Conservation (phyloP, 2,888 invertebrate species). For the Nemapogon koenigi region DNA sequence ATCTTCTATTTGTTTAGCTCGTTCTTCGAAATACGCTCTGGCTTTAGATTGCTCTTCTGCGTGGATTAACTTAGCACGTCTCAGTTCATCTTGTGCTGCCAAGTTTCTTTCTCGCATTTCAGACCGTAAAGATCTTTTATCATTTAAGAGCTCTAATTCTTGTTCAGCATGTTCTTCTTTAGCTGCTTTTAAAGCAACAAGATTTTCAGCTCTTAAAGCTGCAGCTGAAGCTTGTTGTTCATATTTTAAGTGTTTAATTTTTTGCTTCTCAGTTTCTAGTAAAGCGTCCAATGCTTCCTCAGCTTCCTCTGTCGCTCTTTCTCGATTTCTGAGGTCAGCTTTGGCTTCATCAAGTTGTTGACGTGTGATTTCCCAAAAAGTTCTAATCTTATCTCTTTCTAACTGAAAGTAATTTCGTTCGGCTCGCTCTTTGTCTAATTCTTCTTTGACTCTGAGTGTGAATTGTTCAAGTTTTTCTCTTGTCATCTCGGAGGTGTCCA, state of each 20-base stretch:
- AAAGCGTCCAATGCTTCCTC: conserved; percentile 88
- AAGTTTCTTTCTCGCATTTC: conserved; percentile 73
- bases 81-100: conserved; percentile 75
- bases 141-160: conserved; percentile 77
- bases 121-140: conserved; percentile 72
- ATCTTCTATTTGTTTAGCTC: conserved; percentile 57
- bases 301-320: conserved; percentile 87
- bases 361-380: conserved; percentile 95
- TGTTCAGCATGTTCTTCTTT: conserved; percentile 82
- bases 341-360: conserved; percentile 86
- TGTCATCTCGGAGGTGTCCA: conserved; percentile 90
- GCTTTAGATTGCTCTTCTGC: conserved; percentile 76
- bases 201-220: conserved; percentile 83
- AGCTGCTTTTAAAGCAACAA: conserved; percentile 81
- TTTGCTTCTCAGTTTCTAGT: conserved; percentile 88
- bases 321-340: conserved; percentile 69
- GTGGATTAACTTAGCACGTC: conserved; percentile 73
- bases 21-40: conserved; percentile 54
- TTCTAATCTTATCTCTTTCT: conserved; percentile 91
- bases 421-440: conserved; percentile 92
- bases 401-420: conserved; percentile 95
- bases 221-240: conserved; percentile 88
- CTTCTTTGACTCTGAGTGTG: conserved; percentile 83
- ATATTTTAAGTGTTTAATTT: conserved; percentile 91
- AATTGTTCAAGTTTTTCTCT: conserved; percentile 93